Evolutionary conservation across 2,113 vertebrate genomes (phyloP), one percentile per base, ranked within the genome.

Genomic region (Apistogramma diplotaenia): DNA sequence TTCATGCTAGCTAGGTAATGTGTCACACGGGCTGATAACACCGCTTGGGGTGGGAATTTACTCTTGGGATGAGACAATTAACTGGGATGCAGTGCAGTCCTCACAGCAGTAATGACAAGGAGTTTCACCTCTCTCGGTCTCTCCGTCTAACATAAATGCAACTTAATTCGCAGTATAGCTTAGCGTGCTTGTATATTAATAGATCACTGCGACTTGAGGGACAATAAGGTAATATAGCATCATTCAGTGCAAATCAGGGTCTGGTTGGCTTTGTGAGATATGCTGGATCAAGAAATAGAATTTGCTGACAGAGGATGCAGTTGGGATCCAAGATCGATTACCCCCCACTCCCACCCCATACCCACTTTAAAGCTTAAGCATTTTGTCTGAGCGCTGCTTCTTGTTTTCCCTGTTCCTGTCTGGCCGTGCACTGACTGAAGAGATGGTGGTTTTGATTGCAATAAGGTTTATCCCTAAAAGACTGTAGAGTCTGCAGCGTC

Each of bases 301-400:
- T 82, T 86, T 94, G 94, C 95, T 94, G 94, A 95, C 94, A 88
- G 91, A 90, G 92, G 88, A 91, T 92, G 92, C 92, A 89, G 91
- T 91, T 91, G 90, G 72, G 59, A 91, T 87, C 81, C 89, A 84
- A 89, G 89, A 95, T 95, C 94, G 74, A 95, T 95, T n/a, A n/a
- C n/a, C n/a, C n/a, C n/a, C 90, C 31, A 2, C 86, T 85, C 75
- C 77, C 61, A 23, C 71, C 77, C 79, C 79, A 56, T 25, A 79
- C 23, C 37, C 1, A 13, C 86, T 84, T 91, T 79, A 83, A 89
- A 86, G 70, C n/a, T 75, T 19, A 71, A 61, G 61, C 78, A 78
- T 92, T 93, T 93, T 86, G 40, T 91, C 87, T 87, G 74, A 83
- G 79, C 25, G 10, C 54, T 89, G 90, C 62, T 84, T 91, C 87